These are phyloP conservation scores for Propithecus coquereli DNA, from an alignment of 2,113 vertebrate species.

Conservation along the genomic window DNA sequence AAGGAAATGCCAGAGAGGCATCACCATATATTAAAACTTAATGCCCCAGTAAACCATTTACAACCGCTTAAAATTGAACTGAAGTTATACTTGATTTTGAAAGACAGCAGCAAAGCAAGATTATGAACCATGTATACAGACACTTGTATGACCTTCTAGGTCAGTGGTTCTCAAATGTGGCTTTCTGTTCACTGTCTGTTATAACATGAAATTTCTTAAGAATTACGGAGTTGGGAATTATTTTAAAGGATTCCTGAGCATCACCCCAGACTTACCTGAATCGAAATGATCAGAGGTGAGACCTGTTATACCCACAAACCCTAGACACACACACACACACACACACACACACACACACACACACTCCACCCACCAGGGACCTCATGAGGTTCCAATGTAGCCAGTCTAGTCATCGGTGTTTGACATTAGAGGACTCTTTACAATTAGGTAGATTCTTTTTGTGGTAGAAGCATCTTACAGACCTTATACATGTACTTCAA, in stretches of 20 bases:
- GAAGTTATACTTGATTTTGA: background rate
- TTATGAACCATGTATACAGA: background rate
- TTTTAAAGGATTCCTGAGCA: background rate
- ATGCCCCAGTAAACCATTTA: background rate
- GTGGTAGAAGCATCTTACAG: background rate
- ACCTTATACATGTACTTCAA: background rate
- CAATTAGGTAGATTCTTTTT: background rate
- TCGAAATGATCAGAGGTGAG: background rate
- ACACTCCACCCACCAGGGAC: background rate
- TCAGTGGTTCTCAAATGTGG: background rate
- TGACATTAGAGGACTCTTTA: background rate
- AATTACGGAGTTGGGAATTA: background rate
- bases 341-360: background rate
- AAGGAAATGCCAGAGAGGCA: background rate
- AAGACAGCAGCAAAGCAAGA: background rate
- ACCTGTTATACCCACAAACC: background rate
- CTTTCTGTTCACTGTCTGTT: background rate
- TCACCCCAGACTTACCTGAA: background rate
- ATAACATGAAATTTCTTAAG: background rate
- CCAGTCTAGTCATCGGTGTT: background rate
- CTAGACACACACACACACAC: background rate
- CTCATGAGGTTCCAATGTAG: background rate
- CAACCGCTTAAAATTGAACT: background rate
- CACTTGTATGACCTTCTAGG: background rate
- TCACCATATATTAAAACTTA: background rate